Evolutionary conservation across 2,113 vertebrate species (phyloP).

Genomic region (Illadopsis cleaveri): DNA sequence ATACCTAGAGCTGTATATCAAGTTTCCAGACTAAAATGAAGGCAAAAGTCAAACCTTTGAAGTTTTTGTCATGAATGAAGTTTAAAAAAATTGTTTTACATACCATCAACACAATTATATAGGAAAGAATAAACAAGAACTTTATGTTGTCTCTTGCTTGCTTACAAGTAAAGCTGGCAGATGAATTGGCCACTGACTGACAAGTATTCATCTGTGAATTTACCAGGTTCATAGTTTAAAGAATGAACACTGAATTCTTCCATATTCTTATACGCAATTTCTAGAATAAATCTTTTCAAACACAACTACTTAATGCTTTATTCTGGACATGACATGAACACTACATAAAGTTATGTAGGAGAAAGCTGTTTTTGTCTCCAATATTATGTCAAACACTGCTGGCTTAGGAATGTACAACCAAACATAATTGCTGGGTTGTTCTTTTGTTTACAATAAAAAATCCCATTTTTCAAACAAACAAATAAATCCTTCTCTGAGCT

Average conservation of each 20-base stretch:
- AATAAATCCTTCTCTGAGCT: not conserved
- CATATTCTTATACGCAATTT: not conserved
- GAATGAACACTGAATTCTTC: not conserved
- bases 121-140: not conserved
- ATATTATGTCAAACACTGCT: not conserved
- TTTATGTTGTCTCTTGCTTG: not conserved
- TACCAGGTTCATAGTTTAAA: not conserved
- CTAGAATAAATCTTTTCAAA: not conserved
- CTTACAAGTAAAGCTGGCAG: not conserved
- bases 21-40: not conserved
- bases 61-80: not conserved
- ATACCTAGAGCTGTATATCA: not conserved
- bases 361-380: not conserved
- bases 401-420: not conserved
- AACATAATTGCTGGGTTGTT: rapidly evolving
- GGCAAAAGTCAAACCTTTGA: not conserved
- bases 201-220: not conserved
- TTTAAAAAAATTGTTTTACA: not conserved
- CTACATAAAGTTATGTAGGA: not conserved
- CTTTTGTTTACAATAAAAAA: not conserved
- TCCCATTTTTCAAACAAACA: not conserved
- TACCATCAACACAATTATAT: not conserved
- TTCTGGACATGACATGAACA: not conserved
- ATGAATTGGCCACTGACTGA: not conserved
- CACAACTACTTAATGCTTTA: not conserved